phyloP scores from a whole-genome alignment of 2,888 invertebrate species.

The Drosophila histrio region DNA sequence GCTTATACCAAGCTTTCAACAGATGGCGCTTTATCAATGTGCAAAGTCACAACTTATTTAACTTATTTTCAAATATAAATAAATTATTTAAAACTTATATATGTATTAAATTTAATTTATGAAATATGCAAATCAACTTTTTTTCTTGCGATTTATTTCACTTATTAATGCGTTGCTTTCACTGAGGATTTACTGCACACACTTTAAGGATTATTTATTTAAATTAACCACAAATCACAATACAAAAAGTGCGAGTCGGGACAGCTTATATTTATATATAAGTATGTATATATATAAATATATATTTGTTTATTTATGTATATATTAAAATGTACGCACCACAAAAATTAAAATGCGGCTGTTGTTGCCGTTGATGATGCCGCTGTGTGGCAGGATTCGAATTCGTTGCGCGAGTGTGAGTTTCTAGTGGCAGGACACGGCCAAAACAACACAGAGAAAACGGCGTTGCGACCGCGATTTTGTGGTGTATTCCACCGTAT shows the following conservation, averaged over 20 bases:
- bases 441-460: constrained; percentile 50
- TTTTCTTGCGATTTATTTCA: neutral
- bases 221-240: constrained; percentile 77
- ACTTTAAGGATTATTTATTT: constrained; percentile 73
- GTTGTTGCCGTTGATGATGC: constrained; percentile 39
- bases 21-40: constrained; percentile 39
- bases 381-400: constrained; percentile 54
- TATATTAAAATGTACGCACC: constrained; percentile 66
- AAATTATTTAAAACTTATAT: neutral
- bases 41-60: neutral
- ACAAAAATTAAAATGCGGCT: constrained; percentile 71
- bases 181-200: constrained; percentile 18
- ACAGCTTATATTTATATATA: neutral
- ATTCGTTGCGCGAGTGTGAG: constrained; percentile 67
- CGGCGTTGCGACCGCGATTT: constrained; percentile 61
- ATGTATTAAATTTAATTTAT: neutral
- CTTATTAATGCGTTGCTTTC: neutral
- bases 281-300: constrained; percentile 22
- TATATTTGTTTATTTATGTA: constrained; percentile 2
- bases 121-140: neutral
- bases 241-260: constrained; percentile 22
- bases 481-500: constrained; percentile 64
- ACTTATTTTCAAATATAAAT: neutral
- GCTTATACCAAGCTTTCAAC: neutral
- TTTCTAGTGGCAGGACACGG: constrained; percentile 52